phyloP scores from a whole-genome alignment of 2,113 vertebrate species.

The Turnix velox region DNA sequence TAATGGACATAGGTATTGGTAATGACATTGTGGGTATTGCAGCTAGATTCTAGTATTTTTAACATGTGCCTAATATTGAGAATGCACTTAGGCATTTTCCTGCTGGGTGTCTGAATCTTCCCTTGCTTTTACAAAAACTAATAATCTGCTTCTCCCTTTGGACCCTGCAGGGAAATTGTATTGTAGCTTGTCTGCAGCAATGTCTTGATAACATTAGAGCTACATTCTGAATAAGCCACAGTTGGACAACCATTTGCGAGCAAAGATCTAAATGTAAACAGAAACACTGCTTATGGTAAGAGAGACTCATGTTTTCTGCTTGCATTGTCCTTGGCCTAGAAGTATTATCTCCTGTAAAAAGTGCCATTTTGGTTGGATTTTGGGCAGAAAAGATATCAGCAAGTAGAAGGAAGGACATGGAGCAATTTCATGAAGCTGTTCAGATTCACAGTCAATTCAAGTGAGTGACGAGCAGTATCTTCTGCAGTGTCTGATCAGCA shows the following conservation, averaged over 20 bases:
- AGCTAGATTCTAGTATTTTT: not conserved
- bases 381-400: not conserved
- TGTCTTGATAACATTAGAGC: not conserved
- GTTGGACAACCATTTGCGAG: not conserved
- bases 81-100: not conserved
- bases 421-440: not conserved
- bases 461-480: not conserved
- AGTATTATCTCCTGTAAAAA: not conserved
- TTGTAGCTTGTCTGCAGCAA: not conserved
- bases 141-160: not conserved
- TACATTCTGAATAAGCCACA: not conserved
- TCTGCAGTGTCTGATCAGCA: not conserved
- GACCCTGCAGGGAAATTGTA: not conserved
- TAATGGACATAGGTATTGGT: not conserved
- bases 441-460: rapidly evolving
- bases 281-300: not conserved
- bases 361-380: not conserved
- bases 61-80: not conserved
- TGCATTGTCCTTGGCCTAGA: not conserved
- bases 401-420: not conserved
- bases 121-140: not conserved
- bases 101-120: not conserved
- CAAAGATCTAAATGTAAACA: not conserved
- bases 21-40: not conserved
- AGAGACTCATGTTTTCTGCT: not conserved